phyloP scores from a whole-genome alignment of 2,797 vertebrate genomes.

The Eurystomus glaucurus region DNA sequence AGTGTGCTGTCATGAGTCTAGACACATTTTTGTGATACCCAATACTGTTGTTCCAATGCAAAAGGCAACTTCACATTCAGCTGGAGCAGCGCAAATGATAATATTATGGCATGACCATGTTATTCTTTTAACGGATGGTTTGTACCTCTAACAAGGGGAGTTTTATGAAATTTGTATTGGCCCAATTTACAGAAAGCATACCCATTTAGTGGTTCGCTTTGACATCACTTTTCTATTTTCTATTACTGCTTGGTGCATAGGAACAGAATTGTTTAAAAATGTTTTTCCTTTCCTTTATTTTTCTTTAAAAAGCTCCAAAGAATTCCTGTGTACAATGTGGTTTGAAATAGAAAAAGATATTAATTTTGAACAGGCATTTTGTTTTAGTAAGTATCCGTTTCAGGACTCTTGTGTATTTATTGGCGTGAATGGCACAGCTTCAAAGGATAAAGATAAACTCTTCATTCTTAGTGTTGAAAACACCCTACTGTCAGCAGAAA shows the following conservation, averaged over 20 bases:
- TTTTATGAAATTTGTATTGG: conserved; percentile 54
- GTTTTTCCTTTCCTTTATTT: conserved; percentile 17
- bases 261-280: neutral
- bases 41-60: conserved; percentile 32
- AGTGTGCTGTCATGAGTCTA: neutral
- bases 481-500: conserved; percentile 46
- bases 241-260: neutral
- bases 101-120: neutral
- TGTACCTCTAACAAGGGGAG: conserved; percentile 31
- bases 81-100: conserved; percentile 11
- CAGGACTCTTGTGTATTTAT: conserved; percentile 8
- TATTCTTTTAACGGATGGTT: conserved; percentile 10
- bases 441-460: conserved; percentile 53
- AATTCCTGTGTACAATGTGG: neutral
- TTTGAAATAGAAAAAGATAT: conserved; percentile 31
- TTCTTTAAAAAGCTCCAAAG: conserved; percentile 26
- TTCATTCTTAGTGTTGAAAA: conserved; percentile 29
- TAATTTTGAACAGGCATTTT: conserved; percentile 57
- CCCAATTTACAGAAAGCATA: neutral
- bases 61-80: neutral
- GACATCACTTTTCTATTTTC: neutral
- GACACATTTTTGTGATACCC: neutral
- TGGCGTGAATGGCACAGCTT: conserved; percentile 45
- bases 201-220: conserved; percentile 5
- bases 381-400: conserved; percentile 49